A percentile compares a stretch with the other conserved stretches of the same genome.
phyloP scores from a whole-genome alignment of 2,888 invertebrate genomes.

The Brachycybe producta region DNA sequence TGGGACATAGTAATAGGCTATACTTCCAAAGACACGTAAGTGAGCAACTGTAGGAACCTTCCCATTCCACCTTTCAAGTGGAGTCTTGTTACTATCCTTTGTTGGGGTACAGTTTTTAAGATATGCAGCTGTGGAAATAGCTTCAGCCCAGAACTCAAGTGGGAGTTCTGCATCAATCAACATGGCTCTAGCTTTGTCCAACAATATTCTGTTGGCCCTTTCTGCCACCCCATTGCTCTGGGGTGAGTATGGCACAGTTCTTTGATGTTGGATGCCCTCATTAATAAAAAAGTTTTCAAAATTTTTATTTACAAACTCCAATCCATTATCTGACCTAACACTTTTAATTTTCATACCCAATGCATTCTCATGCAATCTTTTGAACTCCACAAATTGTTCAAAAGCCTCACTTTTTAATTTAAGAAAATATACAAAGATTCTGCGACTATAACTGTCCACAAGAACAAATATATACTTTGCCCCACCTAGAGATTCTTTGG shows the following conservation, averaged over 20 bases:
- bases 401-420: too few relatives aligned
- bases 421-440: too few relatives aligned
- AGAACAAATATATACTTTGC: too few relatives aligned
- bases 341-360: too few relatives aligned
- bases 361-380: too few relatives aligned
- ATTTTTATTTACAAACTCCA: not conserved
- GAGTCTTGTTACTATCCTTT: not conserved
- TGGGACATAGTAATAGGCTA: too few relatives aligned
- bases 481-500: too few relatives aligned
- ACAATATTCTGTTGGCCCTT: not conserved
- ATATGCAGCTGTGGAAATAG: slow-evolving; percentile 5
- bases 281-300: not conserved
- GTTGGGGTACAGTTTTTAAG: not conserved
- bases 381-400: too few relatives aligned
- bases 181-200: slow-evolving; percentile 8
- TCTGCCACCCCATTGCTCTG: slow-evolving; percentile 10
- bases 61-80: not conserved
- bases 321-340: slow-evolving; percentile 1
- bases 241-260: not conserved
- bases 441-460: too few relatives aligned
- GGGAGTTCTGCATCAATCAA: slow-evolving; percentile 7
- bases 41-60: too few relatives aligned
- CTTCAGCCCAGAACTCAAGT: slow-evolving; percentile 7
- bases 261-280: slow-evolving; percentile 3
- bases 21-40: too few relatives aligned